Conservation (phyloP, 92 coral and sea anemone genomes). For the Diadumene lineata region DNA sequence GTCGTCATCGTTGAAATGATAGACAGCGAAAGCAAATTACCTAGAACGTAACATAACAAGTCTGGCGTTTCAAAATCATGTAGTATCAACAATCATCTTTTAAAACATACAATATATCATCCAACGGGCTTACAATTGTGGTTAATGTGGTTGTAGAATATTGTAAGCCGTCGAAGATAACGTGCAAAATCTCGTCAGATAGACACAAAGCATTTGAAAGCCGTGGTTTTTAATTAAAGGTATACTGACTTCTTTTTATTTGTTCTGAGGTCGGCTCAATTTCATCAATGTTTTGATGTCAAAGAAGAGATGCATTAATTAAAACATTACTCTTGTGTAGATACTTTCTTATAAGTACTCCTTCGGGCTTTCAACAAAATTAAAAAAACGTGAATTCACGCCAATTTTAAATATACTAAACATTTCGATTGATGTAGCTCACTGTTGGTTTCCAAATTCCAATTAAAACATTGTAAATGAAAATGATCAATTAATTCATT, state of each 20-base stretch:
- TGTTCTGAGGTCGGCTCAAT: background rate
- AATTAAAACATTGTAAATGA: background rate
- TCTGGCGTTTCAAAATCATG: background rate
- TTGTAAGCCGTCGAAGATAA: background rate
- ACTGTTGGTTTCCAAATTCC: background rate
- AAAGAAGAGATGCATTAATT: background rate
- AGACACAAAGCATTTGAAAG: background rate
- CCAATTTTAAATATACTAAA: background rate
- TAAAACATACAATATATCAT: background rate
- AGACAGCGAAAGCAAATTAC: background rate
- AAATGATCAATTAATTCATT: background rate
- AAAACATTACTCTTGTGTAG: background rate
- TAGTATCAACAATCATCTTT: background rate
- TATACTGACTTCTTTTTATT: background rate
- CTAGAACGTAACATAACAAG: background rate
- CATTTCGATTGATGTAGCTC: background rate
- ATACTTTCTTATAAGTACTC: background rate
- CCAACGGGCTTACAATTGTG: background rate
- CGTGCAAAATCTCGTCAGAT: background rate
- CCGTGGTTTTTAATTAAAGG: slow-evolving; percentile 7
- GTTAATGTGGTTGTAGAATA: background rate
- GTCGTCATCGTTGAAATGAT: background rate
- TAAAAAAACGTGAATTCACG: background rate
- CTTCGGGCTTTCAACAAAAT: background rate
- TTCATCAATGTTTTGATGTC: slow-evolving; percentile 10